Conservation (phyloP, 2,888 invertebrate genomes). For the Andrena bicolor region DNA sequence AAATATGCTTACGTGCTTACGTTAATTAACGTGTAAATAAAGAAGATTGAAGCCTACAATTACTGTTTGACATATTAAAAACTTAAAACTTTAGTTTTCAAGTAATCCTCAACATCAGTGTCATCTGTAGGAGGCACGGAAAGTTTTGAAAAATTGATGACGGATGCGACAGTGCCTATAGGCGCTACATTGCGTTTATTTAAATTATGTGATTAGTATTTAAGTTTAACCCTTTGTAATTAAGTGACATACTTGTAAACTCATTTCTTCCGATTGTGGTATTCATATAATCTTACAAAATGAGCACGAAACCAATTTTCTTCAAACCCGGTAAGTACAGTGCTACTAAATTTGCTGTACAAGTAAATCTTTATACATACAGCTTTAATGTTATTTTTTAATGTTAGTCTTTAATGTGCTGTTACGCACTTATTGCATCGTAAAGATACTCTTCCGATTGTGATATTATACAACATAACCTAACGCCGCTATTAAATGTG, state of each 20-base stretch:
- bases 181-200: slow-evolving; percentile 28
- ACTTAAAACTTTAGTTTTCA: not conserved
- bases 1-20: not conserved
- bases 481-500: not conserved
- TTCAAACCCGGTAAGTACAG: slow-evolving; percentile 66
- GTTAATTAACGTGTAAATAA: not conserved
- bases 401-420: not conserved
- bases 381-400: slow-evolving; percentile 2
- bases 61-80: too few species aligned
- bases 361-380: not conserved
- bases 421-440: not conserved
- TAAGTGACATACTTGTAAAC: not conserved
- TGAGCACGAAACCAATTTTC: slow-evolving; percentile 66
- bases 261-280: not conserved
- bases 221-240: not conserved
- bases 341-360: not conserved
- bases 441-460: not conserved
- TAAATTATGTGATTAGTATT: slow-evolving; percentile 13
- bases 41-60: not conserved
- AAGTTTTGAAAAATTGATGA: slow-evolving; percentile 3
- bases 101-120: slow-evolving; percentile 35
- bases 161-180: not conserved
- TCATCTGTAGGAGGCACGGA: slow-evolving; percentile 48
- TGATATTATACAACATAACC: slow-evolving; percentile 36
- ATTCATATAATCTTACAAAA: slow-evolving; percentile 38